Conservation (phyloP, 2,113 vertebrate genomes). For the Gadus chalcogrammus region DNA sequence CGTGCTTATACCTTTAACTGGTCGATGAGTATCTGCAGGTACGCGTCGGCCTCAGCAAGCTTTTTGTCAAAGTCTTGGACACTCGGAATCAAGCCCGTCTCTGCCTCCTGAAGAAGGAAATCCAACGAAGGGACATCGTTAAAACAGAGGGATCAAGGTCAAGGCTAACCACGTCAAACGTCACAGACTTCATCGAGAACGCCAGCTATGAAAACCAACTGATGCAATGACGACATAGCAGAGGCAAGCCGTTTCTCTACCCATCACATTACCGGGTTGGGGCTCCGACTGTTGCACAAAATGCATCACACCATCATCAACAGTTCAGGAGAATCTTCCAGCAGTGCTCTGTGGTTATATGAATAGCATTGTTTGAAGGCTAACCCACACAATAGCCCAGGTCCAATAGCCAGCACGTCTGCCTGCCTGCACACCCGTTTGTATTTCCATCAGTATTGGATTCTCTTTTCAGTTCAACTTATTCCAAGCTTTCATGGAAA, state of each 20-base stretch:
- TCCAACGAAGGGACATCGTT: constrained; percentile 20
- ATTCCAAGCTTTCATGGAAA: no score
- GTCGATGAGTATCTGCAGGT: constrained; percentile 98
- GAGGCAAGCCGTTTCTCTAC: no score
- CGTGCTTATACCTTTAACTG: constrained; percentile 85
- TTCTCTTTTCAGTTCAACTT: no score
- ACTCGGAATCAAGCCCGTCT: constrained; percentile 93
- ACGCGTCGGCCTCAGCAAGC: constrained; percentile 95
- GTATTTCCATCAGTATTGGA: no score
- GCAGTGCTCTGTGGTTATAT: constrained; percentile 41
- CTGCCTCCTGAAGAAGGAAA: constrained; percentile 80
- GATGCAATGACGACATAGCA: no score
- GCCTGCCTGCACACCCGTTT: constrained; percentile 6
- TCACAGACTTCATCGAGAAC: no score
- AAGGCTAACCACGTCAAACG: neutral
- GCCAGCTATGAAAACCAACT: no score
- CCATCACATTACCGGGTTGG: constrained; percentile 17
- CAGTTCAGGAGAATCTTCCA: constrained; percentile 58
- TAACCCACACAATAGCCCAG: constrained; percentile 44
- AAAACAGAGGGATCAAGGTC: neutral
- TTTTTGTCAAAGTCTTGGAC: constrained; percentile 99
- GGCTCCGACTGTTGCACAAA: constrained; percentile 44
- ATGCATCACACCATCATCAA: constrained; percentile 47
- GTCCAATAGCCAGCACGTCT: constrained; percentile 22
- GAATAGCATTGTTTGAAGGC: constrained; percentile 48